Percentiles rank a stretch among this genome's conserved stretches.
These are phyloP conservation scores for Pelmatolapia mariae DNA, from an alignment of 2,113 vertebrate genomes.

Conservation along the genomic window DNA sequence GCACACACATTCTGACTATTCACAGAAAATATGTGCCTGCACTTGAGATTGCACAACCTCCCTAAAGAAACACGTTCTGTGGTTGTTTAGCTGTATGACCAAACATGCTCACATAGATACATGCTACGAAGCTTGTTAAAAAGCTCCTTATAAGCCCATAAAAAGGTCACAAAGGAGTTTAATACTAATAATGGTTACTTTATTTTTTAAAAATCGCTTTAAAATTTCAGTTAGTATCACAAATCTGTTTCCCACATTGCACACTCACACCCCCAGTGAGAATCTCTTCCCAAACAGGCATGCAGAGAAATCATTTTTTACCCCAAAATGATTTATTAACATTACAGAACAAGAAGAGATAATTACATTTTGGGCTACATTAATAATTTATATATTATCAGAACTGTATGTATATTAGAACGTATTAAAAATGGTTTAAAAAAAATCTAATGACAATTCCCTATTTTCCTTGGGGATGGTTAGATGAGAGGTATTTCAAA, in stretches of 20 bases:
- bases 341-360: neutral
- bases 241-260: neutral
- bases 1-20: neutral
- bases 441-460: neutral
- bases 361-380: neutral
- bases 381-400: neutral
- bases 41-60: constrained; percentile 3
- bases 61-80: neutral
- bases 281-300: neutral
- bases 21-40: neutral
- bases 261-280: neutral
- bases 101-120: neutral
- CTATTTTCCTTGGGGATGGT: neutral
- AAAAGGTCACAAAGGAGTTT: neutral
- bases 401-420: neutral
- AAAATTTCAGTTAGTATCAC: neutral
- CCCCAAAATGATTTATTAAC: neutral
- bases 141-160: neutral
- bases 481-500: neutral
- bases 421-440: neutral
- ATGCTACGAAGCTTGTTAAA: neutral
- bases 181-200: neutral
- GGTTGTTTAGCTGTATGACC: neutral
- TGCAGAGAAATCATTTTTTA: neutral
- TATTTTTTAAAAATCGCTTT: neutral